phyloP scores from a whole-genome alignment of 1,140 invertebrate genomes.

The Delia radicum region DNA sequence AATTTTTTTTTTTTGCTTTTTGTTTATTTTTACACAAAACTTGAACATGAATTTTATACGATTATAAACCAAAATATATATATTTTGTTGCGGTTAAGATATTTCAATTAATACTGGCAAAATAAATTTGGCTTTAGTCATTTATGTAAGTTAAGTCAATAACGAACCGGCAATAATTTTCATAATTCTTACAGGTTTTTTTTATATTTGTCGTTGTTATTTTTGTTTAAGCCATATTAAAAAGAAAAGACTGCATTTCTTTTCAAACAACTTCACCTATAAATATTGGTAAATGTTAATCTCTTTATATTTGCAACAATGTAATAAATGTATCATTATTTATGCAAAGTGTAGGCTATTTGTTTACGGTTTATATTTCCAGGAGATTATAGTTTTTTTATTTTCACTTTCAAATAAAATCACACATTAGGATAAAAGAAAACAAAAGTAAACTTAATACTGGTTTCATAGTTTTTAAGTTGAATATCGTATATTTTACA shows the following conservation, averaged over 20 bases:
- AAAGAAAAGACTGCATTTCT: neutral
- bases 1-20: too few species aligned
- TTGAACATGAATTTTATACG: too few species aligned
- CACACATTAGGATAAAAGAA: neutral
- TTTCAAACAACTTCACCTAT: too few species aligned
- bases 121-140: conserved; percentile 1
- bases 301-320: neutral
- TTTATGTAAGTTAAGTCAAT: neutral
- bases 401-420: neutral
- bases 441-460: neutral
- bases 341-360: neutral
- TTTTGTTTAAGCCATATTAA: neutral
- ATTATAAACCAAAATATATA: neutral
- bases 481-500: neutral
- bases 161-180: neutral
- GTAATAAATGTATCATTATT: conserved; percentile 2
- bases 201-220: neutral
- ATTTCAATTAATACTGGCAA: neutral
- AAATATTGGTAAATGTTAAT: neutral
- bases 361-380: neutral
- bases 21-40: too few species aligned
- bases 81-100: neutral
- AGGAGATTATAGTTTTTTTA: neutral
- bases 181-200: neutral
- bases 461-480: neutral